Percentiles rank a stretch among this genome's conserved stretches.
Conservation (phyloP, 1,140 invertebrate species). For the Gonatopus flavifemur region DNA sequence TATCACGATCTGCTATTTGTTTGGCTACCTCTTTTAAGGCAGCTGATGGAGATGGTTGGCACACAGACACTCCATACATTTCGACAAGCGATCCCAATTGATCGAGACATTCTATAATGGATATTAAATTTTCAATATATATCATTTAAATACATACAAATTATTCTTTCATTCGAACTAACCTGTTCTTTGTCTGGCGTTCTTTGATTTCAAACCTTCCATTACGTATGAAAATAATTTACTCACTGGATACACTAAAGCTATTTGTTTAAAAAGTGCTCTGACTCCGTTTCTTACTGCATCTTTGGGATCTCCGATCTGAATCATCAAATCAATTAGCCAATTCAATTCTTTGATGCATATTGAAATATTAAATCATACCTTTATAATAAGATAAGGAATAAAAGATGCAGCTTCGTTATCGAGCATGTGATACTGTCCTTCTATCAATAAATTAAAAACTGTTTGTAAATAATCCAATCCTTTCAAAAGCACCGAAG, state of each 20-base stretch:
- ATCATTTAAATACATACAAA: conserved; percentile 9
- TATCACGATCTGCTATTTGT: conserved; percentile 94
- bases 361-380: conserved; percentile 37
- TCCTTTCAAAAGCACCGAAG: conserved; percentile 91
- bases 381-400: conserved; percentile 91
- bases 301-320: conserved; percentile 97
- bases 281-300: conserved; percentile 86
- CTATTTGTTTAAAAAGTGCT: conserved; percentile 82
- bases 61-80: conserved; percentile 81
- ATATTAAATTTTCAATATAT: conserved; percentile 1
- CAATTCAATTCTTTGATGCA: neutral
- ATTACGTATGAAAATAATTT: conserved; percentile 90
- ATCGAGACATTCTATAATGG: conserved; percentile 82
- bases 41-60: conserved; percentile 72
- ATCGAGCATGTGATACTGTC: conserved; percentile 84
- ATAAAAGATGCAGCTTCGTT: conserved; percentile 92
- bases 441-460: conserved; percentile 77
- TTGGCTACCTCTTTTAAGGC: conserved; percentile 91
- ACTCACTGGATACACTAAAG: conserved; percentile 81
- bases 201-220: conserved; percentile 96
- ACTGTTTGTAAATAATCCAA: conserved; percentile 87
- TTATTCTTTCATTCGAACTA: conserved; percentile 21
- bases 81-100: conserved; percentile 87
- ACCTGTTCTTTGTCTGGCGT: conserved; percentile 90
- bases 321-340: conserved; percentile 1